Percentiles rank a stretch among this genome's conserved stretches.
Conservation (phyloP, 2,113 vertebrate species). For the Arvicanthis niloticus region DNA sequence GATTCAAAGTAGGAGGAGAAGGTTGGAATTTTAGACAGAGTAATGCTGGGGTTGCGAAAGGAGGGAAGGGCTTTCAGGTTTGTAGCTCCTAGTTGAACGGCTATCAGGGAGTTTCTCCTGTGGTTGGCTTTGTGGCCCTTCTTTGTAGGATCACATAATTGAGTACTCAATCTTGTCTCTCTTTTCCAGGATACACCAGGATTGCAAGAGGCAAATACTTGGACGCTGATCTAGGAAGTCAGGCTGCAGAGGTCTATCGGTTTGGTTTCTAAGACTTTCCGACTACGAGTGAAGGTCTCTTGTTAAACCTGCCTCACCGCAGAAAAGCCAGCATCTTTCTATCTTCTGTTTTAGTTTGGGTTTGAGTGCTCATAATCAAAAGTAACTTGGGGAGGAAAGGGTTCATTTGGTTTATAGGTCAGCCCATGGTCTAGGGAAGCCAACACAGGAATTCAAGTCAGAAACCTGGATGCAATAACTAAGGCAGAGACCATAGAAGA, state of each 20-base stretch:
- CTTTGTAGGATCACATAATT: accelerated
- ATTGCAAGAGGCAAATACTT: not conserved
- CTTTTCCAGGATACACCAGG: too few species aligned
- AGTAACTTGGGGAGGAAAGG: not conserved
- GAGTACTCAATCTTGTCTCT: not conserved
- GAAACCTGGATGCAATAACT: not conserved
- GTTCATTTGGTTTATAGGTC: not conserved
- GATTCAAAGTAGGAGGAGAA: not conserved
- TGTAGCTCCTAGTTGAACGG: not conserved
- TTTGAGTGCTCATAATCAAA: not conserved
- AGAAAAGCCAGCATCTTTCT: not conserved
- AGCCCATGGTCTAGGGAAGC: not conserved
- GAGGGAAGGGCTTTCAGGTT: not conserved
- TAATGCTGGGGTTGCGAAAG: not conserved
- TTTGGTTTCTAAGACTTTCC: not conserved
- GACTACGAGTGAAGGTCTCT: not conserved
- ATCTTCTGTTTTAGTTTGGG: not conserved
- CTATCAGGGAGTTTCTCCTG: not conserved
- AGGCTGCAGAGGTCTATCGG: not conserved
- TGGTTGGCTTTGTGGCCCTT: too few species aligned
- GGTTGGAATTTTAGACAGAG: too few species aligned
- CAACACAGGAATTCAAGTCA: not conserved
- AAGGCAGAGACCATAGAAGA: not conserved
- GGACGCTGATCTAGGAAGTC: not conserved
- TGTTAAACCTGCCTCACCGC: accelerated